Percentiles rank a stretch among this genome's conserved stretches.
These are phyloP conservation scores for Myotis daubentonii DNA, from an alignment of 2,797 vertebrate species.

Conservation along the genomic window DNA sequence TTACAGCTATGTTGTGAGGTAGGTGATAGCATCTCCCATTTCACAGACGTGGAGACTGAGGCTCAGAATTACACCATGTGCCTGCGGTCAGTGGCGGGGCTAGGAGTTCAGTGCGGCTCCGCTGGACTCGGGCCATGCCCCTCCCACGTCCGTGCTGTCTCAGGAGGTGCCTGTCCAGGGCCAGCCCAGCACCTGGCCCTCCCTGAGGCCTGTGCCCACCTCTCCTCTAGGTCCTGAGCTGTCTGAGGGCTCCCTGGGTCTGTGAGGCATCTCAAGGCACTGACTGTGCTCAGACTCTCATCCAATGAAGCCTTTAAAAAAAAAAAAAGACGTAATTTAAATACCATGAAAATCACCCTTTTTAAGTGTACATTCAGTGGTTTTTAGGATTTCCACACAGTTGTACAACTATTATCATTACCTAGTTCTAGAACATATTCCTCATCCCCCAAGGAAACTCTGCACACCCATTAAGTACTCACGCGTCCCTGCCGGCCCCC, in stretches of 20 bases:
- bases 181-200: background rate
- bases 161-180: fast-evolving
- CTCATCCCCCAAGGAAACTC: background rate
- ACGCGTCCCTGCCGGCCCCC: fast-evolving
- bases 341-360: background rate
- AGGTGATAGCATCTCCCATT: background rate
- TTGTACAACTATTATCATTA: background rate
- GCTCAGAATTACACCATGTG: background rate
- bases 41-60: background rate
- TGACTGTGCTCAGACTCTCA: background rate
- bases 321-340: background rate
- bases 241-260: background rate
- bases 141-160: too few species aligned
- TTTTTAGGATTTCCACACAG: background rate
- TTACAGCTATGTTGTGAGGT: background rate
- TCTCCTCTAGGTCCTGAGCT: background rate
- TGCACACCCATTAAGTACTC: fast-evolving
- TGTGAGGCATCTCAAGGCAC: background rate
- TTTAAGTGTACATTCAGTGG: background rate
- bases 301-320: background rate
- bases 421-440: background rate
- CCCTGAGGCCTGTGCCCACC: background rate
- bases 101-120: too few species aligned
- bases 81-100: background rate
- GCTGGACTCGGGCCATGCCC: background rate